Base-by-base conservation (phyloP, 2,797 vertebrate genomes). In the Leontocebus nigricollis region DNA sequence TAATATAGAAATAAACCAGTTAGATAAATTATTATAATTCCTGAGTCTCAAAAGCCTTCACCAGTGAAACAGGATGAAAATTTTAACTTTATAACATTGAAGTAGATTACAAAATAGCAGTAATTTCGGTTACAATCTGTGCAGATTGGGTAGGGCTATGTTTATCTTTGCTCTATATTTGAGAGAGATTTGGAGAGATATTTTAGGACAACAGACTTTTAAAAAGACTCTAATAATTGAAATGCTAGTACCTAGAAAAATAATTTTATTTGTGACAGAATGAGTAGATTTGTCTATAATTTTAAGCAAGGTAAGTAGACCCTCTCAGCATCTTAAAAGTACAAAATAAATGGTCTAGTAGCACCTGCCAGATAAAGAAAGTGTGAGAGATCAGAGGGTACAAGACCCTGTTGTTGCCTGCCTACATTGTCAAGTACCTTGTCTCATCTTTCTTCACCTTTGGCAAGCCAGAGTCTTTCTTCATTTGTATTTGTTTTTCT, bases 31-130 rank as follows among this genome's bases (percentile, higher is more conserved):
- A 72, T 70, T 86, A 72, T 39, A 41, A 7, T 77, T 15, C 7
- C 9, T 36, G 5, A 77, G 48, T 85, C 2, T 39, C 33, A 94
- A 80, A 55, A 26, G 36, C 70, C 41, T 85, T 70, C 72, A 75
- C 30, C 22, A 87, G 52, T 41, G n/a, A 76, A 82, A 4, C 1
- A 73, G 11, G 27, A 59, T 44, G 85, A 86, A 75, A 80, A 72
- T 72, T 88, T 95, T 95, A 96, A 81, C 59, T 88, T 89, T 52
- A 88, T 94, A 85, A 90, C 94, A 82, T 92, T 90, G 84, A 90
- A 90, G 4, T n/a, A 15, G 36, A 70, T 93, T 90, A 90, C 70
- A 6, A 95, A 95, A 77, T 73, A 93, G n/a, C 39, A 70, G 24
- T 93, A 46, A 90, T 94, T 94, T 93, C 3, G 55, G n/a, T 80